Evolutionary conservation across 2,797 vertebrate species (phyloP).

Genomic region (Bovichtus variegatus): DNA sequence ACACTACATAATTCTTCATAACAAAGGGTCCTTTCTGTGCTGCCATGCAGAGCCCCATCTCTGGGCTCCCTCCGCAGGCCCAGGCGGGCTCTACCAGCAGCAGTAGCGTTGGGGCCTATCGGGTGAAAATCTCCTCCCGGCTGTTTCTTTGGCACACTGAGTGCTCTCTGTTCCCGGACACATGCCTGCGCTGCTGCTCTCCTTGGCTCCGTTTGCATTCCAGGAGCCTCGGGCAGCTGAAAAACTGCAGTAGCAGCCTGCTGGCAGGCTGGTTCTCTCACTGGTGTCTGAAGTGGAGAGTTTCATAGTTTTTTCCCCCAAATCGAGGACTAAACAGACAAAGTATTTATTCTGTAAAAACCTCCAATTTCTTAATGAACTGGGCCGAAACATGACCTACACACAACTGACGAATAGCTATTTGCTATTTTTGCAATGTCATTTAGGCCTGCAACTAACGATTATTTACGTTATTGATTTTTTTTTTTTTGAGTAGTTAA

Average conservation of each 20-base stretch:
- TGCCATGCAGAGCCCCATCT: slow-evolving; percentile 68
- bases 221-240: slow-evolving; percentile 80
- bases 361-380: slow-evolving; percentile 15
- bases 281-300: slow-evolving; percentile 68
- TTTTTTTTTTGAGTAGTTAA: neutral
- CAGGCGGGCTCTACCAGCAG: slow-evolving; percentile 65
- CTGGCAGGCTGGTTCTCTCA: slow-evolving; percentile 69
- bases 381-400: neutral
- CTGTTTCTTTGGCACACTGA: slow-evolving; percentile 81
- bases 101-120: slow-evolving; percentile 70
- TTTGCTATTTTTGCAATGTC: slow-evolving; percentile 1
- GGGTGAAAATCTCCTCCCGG: slow-evolving; percentile 81
- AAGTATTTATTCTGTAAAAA: slow-evolving; percentile 33
- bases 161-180: slow-evolving; percentile 80
- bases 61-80: slow-evolving; percentile 67
- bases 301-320: slow-evolving; percentile 41
- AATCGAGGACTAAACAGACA: slow-evolving; percentile 30
- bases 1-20: slow-evolving; percentile 68
- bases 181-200: slow-evolving; percentile 76
- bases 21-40: slow-evolving; percentile 80
- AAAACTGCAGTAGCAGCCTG: slow-evolving; percentile 79
- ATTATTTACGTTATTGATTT: neutral
- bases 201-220: slow-evolving; percentile 78
- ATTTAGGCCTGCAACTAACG: neutral
- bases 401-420: slow-evolving; percentile 2